Evolutionary conservation across 2,888 invertebrate species (phyloP).

Genomic region (Hirtodrosophila confusa): DNA sequence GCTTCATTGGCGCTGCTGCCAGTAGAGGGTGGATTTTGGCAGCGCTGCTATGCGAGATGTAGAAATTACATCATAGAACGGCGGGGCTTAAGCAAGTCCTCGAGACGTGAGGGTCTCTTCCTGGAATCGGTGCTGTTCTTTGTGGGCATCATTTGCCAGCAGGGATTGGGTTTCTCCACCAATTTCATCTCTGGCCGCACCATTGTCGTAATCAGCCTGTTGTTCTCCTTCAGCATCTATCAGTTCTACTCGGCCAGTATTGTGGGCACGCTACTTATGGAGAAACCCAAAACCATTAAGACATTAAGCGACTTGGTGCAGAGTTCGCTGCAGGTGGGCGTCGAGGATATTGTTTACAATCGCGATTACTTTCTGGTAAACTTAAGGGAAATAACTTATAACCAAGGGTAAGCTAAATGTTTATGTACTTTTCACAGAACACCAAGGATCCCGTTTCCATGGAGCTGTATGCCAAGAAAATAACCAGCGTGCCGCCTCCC

Average conservation of each 20-base stretch:
- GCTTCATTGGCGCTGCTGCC: constrained; percentile 26
- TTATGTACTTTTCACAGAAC: constrained; percentile 83
- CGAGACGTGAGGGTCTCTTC: constrained; percentile 69
- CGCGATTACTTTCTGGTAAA: constrained; percentile 87
- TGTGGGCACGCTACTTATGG: constrained; percentile 87
- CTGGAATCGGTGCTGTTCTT: constrained; percentile 83
- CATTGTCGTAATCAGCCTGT: constrained; percentile 85
- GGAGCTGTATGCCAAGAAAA: constrained; percentile 87
- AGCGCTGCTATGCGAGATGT: constrained; percentile 47
- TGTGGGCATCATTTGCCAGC: constrained; percentile 84
- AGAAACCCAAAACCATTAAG: constrained; percentile 87
- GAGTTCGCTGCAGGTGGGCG: constrained; percentile 86
- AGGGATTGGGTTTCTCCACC: constrained; percentile 83
- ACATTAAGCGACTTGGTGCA: constrained; percentile 86
- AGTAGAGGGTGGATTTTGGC: constrained; percentile 32
- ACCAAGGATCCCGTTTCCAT: constrained; percentile 87
- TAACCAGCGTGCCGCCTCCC: constrained; percentile 76
- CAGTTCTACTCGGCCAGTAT: constrained; percentile 90
- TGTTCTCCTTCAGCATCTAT: constrained; percentile 87
- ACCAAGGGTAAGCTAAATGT: too few relatives aligned
- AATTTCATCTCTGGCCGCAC: constrained; percentile 85
- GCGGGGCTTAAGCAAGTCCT: constrained; percentile 27
- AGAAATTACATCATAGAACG: constrained; percentile 46
- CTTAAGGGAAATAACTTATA: too few relatives aligned
- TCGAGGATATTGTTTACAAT: constrained; percentile 88